phyloP scores from a whole-genome alignment of 2,797 vertebrate genomes.

The Sebastes itinus region DNA sequence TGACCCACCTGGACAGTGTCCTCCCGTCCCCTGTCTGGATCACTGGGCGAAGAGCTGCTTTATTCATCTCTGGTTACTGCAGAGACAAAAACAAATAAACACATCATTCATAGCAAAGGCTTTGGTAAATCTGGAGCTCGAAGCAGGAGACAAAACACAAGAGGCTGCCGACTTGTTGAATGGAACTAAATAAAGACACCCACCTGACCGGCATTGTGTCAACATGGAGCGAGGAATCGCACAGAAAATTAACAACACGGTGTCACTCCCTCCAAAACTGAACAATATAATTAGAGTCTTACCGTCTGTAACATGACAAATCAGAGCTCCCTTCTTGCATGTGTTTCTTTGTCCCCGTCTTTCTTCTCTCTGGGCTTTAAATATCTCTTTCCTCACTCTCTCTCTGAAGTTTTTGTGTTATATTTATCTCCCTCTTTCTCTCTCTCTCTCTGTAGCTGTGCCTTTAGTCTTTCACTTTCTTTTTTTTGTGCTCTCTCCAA shows the following conservation, averaged over 20 bases:
- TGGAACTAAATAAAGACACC: constrained; percentile 7
- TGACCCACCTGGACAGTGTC: constrained; percentile 78
- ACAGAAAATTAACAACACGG: not conserved
- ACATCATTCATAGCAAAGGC: not conserved
- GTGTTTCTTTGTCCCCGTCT: constrained; percentile 39
- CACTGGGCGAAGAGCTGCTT: constrained; percentile 48
- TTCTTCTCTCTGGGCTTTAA: constrained; percentile 56
- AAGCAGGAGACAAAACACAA: not conserved
- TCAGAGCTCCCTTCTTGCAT: constrained; percentile 11
- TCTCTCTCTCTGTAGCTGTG: constrained; percentile 20
- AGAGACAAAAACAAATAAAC: constrained; percentile 2
- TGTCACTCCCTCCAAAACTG: not conserved
- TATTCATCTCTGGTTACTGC: constrained; percentile 74
- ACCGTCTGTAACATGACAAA: constrained; percentile 54
- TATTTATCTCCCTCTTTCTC: constrained; percentile 51
- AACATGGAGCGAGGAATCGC: not conserved
- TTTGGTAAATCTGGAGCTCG: not conserved
- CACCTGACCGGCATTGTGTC: not conserved
- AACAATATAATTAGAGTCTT: constrained; percentile 30
- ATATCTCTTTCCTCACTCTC: constrained; percentile 43
- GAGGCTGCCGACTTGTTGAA: constrained; percentile 2
- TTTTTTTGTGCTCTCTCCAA: constrained; percentile 56
- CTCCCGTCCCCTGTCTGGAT: constrained; percentile 74
- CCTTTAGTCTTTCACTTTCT: constrained; percentile 64
- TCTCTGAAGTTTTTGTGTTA: constrained; percentile 57